These are phyloP conservation scores for Vireo altiloquus DNA, from an alignment of 2,113 vertebrate species.

Conservation along the genomic window DNA sequence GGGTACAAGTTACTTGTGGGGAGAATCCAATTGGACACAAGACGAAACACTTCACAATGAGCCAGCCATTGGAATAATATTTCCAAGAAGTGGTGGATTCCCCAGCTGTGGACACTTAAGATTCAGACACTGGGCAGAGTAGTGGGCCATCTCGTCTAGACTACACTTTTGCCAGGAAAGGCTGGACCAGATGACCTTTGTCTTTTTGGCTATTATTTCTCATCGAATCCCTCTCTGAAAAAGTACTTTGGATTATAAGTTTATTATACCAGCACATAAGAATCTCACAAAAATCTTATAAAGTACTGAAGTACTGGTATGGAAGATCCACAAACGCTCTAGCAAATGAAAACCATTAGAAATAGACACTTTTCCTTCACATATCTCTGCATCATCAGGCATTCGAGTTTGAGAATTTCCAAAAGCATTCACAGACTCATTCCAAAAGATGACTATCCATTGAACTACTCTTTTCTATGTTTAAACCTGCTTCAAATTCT, in stretches of 20 bases:
- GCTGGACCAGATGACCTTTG: background rate
- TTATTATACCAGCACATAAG: background rate
- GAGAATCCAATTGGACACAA: background rate
- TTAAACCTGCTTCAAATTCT: background rate
- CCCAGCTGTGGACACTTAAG: background rate
- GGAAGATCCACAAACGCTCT: background rate
- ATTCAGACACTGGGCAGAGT: background rate
- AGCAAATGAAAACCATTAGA: background rate
- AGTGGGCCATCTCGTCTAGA: background rate
- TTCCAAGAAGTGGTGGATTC: background rate
- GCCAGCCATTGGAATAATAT: background rate
- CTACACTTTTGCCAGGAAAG: background rate
- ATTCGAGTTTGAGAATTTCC: background rate
- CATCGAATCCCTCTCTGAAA: background rate
- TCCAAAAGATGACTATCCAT: background rate
- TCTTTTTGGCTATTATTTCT: background rate
- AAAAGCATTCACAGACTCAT: background rate
- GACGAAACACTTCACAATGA: background rate
- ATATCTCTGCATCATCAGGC: background rate
- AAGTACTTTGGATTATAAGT: background rate
- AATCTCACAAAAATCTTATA: background rate
- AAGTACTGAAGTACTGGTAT: background rate
- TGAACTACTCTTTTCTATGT: background rate
- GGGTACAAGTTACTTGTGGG: background rate
- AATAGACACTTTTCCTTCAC: background rate